Evolutionary conservation across 2,888 invertebrate species (phyloP), one percentile per base, ranked within the genome.

Genomic region (Bhutanitis thaidina): DNA sequence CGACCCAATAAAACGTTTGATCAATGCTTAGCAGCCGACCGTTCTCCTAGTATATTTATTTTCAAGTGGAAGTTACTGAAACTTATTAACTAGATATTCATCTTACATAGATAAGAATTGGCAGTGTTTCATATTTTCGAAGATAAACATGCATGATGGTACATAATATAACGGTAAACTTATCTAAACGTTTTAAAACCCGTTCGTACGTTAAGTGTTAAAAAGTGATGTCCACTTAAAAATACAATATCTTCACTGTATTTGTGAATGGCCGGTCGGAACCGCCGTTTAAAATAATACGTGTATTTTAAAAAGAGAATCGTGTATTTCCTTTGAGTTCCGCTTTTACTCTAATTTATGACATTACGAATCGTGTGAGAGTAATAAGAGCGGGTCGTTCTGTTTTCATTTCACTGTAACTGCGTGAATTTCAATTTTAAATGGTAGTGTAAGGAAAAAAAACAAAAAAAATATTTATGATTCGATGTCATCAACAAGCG

Each of bases 321-420:
- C 29, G 36, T 25, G 36, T 36, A 44, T 47, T 34, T 34, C 39
- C 47, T 47, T 47, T 36, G 35, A 30, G 36, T 43, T 49, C 13
- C 36, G 29, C 12, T 48, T 48, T 41, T 41, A 13, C 43, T 36
- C 30, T 49, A 49, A 41, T 49, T 41, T 43, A 47, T 7, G 47
- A 47, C 13, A 34, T 15, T 36, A 36, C 44, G n/a, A 30, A 30
- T 30, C 10, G 9, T 30, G 9, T 30, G 30, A 30, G n/a, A n/a
- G 30, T 10, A n/a, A 20, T 5, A 10, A 30, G n/a, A 10, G 30
- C 10, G 30, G 4, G 9, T n/a, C n/a, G 10, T 30, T 30, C 13
- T 7, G 7, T 35, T 7, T 7, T 35, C 7, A 35, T 13, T 35
- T 35, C 35, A 14, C 12, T 2, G 35, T 35, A 35, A 13, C 35